Base-by-base conservation (phyloP, 2,888 invertebrate species). In the Sesia bembeciformis region DNA sequence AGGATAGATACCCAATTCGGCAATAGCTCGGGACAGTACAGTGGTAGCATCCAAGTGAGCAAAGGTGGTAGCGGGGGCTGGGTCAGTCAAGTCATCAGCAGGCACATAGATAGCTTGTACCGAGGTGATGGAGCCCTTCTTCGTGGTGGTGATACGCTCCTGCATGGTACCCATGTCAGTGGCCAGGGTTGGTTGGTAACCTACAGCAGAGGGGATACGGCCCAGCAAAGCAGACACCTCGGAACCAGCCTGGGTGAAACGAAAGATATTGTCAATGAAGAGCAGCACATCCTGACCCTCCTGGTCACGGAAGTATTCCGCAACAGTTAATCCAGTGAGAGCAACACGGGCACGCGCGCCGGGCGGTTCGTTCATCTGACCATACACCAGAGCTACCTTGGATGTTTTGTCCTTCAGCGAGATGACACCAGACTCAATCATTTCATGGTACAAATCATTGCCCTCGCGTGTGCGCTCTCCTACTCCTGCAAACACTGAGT, bases 91-190 rank as follows among this genome's bases (percentile, higher is more conserved):
- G 87, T 98, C 98, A 84, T 98, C 98, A 76, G 98, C 98, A 39
- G 97, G 97, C 70, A 98, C 97, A 72, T 97, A 98, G 78, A 98
- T 97, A 64, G 97, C 97, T 88, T 97, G 97, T 67, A 98, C 97
- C 51, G 97, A 97, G 59, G 98, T 98, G 76, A 98, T 98, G 67
- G 96, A 96, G 65, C 96, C 96, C 83, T 95, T 95, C 82, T 93
- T 96, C 65, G 97, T 97, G 67, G 97, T 97, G 61, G 97, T 97
- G 84, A 98, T 97, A 78, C 97, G 93, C 86, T 98, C 98, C 93
- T 98, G 97, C 97, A 98, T 97, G 75, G 95, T 93, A 93, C 98
- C 97, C 98, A 98, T 98, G 91, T 98, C 98, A 77, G 97, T 98
- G 71, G 97, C 97, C 80, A 98, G 84, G 8, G 98, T 98, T 54